Conservation (phyloP, 2,888 invertebrate genomes). For the Tridacna gigas region DNA sequence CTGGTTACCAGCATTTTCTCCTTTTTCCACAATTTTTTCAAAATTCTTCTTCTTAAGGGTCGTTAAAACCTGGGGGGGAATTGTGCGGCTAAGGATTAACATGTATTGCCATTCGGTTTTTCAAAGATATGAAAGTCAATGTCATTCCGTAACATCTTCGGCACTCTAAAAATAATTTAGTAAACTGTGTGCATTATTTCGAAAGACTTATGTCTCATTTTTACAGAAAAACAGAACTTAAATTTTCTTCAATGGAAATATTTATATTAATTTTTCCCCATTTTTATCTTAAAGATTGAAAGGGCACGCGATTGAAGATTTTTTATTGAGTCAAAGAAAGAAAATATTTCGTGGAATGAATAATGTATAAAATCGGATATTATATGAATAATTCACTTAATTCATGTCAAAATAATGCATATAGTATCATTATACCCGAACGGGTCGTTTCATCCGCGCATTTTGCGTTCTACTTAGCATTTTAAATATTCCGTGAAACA, state of each 20-base stretch:
- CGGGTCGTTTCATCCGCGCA: slow-evolving; percentile 9
- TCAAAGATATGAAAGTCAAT: no score
- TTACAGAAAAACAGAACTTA: neutral
- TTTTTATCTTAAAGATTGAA: neutral
- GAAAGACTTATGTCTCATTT: no score
- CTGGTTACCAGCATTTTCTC: no score
- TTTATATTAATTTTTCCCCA: neutral
- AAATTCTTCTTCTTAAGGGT: no score
- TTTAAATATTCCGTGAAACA: slow-evolving; percentile 28
- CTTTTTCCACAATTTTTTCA: no score
- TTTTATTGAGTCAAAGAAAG: slow-evolving; percentile 12
- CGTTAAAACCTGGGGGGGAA: no score
- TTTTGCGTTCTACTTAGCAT: slow-evolving; percentile 22
- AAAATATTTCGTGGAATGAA: slow-evolving; percentile 14
- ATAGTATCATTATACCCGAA: slow-evolving; percentile 16
- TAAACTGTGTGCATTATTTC: no score
- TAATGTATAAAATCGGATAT: slow-evolving; percentile 21
- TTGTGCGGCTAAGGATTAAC: no score
- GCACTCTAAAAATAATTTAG: no score
- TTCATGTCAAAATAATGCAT: slow-evolving; percentile 28
- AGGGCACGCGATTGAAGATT: slow-evolving; percentile 2
- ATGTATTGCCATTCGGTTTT: no score
- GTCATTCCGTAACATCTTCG: no score
- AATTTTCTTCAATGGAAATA: neutral
- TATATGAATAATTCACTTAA: slow-evolving; percentile 31